Evolutionary conservation across 2,888 invertebrate species (phyloP), one percentile per base, ranked within the genome.

Genomic region (Hanleya hanleyi): DNA sequence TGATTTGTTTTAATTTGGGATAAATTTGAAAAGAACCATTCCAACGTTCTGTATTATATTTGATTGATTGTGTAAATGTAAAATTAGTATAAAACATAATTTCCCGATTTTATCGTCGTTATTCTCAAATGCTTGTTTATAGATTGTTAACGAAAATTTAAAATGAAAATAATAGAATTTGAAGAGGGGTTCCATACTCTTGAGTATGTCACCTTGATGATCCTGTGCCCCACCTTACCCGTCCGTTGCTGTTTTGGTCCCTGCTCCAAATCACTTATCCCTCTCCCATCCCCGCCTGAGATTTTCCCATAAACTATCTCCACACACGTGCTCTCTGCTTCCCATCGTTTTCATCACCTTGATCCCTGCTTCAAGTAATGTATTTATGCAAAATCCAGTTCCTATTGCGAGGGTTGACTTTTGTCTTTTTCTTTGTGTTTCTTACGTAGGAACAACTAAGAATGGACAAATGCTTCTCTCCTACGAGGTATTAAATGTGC

Each of bases 401-500:
- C 18, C n/a, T n/a, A n/a, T 47, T n/a, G 22, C 2, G 18, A 47
- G 3, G 47, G 47, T 18, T 47, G 47, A 47, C 47, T 5, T n/a
- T 47, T 41, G 18, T 47, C 47, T 57, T 57, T 57, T 32, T 57
- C 26, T 57, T 47, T 47, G 18, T 47, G 7, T 47, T n/a, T 47
- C 57, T 1, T 57, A 15, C 29, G 22, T 32, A 57, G 57, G 57
- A 57, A 57, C 57, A 57, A 29, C 22, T 57, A 29, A 57, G 29
- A 12, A 29, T 57, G 57, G 57, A 57, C 57, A 57, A 57, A 57
- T 29, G 32, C 57, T 57, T 57, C 29, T 29, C 57, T 29, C 57
- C 57, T 15, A 57, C 57, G 32, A 57, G 57, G 29, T 57, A 57
- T 57, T 57, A 57, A 51, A 51, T n/a, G n/a, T 47, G n/a, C 18